Evolutionary conservation across 2,888 invertebrate species (phyloP).

Genomic region (Caenorhabditis plicata): DNA sequence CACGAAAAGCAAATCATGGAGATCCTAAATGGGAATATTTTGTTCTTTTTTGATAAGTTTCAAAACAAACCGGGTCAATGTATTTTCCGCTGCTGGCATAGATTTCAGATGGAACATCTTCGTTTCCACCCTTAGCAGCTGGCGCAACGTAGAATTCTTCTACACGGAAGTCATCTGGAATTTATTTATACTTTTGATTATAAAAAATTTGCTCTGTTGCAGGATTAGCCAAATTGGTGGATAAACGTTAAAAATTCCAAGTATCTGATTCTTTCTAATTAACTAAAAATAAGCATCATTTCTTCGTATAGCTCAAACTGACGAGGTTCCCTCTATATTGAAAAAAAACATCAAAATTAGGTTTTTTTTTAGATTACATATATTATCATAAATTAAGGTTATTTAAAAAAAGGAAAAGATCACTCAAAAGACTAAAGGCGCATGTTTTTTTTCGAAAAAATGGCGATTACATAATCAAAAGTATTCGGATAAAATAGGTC

Average conservation of each 20-base stretch:
- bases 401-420: too few species aligned
- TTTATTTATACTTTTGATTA: background rate
- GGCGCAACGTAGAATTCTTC: slow-evolving; percentile 82
- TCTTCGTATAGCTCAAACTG: background rate
- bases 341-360: background rate
- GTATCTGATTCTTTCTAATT: too few species aligned
- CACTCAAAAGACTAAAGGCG: too few species aligned
- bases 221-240: background rate
- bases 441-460: background rate
- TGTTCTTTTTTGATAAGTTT: background rate
- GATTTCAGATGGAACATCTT: slow-evolving; percentile 84
- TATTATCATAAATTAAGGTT: too few species aligned
- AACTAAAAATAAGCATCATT: background rate
- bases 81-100: slow-evolving; percentile 87
- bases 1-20: slow-evolving; percentile 73
- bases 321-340: too few species aligned
- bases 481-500: too few species aligned
- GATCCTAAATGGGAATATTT: slow-evolving; percentile 31
- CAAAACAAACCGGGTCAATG: slow-evolving; percentile 81
- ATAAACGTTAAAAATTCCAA: too few species aligned
- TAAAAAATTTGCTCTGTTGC: background rate
- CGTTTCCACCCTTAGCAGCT: slow-evolving; percentile 71
- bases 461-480: too few species aligned
- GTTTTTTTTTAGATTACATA: too few species aligned
- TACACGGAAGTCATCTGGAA: slow-evolving; percentile 87